Base-by-base conservation (phyloP, 2,113 vertebrate species). In the Oxyruncus cristatus region DNA sequence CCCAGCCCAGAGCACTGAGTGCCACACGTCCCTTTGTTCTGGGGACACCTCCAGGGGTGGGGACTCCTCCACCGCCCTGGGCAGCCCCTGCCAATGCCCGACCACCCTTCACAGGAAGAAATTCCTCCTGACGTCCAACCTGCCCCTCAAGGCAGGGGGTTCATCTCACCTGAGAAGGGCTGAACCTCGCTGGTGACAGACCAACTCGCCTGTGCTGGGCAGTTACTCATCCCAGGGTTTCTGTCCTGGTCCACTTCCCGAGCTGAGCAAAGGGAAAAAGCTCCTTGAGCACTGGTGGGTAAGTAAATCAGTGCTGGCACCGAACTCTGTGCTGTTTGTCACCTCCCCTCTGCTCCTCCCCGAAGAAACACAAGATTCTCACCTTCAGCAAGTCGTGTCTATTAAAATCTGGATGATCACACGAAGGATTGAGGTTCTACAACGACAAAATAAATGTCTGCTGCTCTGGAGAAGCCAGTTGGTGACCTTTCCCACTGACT, bases 401-500 rank as follows among this genome's bases (percentile, higher is more conserved):
- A 5, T 81, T 63, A 23, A 77, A 94, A 44, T 59, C 93, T 42
- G 72, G 74, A 24, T 20, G 82, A 74, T 89, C 85, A 55, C 90
- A 67, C 8, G 79, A 39, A 87, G 5, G 33, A 93, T 28, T 56
- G 59, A 50, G 89, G 75, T 83, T 79, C 93, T 83, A n/a, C 78
- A 76, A 63, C 0, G 37, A 81, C 67, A 72, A 74, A 88, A 71
- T 46, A 58, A 77, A 76, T 0, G 67, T 66, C 80, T 82, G 75
- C 46, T 74, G 84, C 71, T 77, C 39, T 27, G 73, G 58, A 93
- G 85, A 62, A 90, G 81, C 50, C 90, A 52, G 42, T 84, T 74
- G 88, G 71, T 95, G 85, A 96, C 93, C 92, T 96, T 97, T 89
- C 75, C 75, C 72, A 73, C 85, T 12, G 82, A 35, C 85, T 73